phyloP scores from a whole-genome alignment of 1,140 invertebrate genomes.

The Drosophila varians region DNA sequence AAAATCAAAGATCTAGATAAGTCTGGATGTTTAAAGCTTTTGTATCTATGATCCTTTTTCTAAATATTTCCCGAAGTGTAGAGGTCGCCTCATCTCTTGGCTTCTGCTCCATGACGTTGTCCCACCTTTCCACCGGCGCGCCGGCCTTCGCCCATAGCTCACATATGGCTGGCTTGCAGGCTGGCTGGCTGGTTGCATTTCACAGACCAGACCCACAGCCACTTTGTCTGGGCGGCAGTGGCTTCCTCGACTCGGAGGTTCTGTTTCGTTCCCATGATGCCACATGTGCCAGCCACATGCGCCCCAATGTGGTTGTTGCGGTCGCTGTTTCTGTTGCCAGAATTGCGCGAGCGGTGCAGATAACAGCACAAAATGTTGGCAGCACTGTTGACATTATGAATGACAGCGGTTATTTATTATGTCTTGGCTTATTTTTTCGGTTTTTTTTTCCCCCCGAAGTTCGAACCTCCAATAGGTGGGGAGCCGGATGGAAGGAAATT shows the following conservation, averaged over 20 bases:
- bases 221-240: slow-evolving; percentile 63
- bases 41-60: too few relatives aligned
- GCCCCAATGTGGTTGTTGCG: slow-evolving; percentile 44
- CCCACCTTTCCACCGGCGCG: slow-evolving; percentile 28
- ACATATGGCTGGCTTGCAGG: slow-evolving; percentile 35
- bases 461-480: slow-evolving; percentile 1
- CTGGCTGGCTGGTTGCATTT: slow-evolving; percentile 25
- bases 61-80: slow-evolving; percentile 18
- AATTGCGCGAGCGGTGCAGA: slow-evolving; percentile 70
- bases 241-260: slow-evolving; percentile 42
- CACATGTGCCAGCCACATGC: slow-evolving; percentile 52
- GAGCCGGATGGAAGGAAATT: background rate
- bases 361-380: slow-evolving; percentile 82
- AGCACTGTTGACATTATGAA: slow-evolving; percentile 82
- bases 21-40: too few relatives aligned
- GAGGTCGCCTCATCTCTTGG: slow-evolving; percentile 36
- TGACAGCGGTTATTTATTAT: slow-evolving; percentile 82
- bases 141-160: slow-evolving; percentile 35
- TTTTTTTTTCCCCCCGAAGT: too few relatives aligned
- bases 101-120: slow-evolving; percentile 33
- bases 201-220: slow-evolving; percentile 54
- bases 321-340: slow-evolving; percentile 65
- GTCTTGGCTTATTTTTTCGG: slow-evolving; percentile 61
- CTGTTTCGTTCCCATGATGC: slow-evolving; percentile 34
- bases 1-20: too few relatives aligned